Conservation (phyloP, 2,888 invertebrate species). For the Oligia latruncula region DNA sequence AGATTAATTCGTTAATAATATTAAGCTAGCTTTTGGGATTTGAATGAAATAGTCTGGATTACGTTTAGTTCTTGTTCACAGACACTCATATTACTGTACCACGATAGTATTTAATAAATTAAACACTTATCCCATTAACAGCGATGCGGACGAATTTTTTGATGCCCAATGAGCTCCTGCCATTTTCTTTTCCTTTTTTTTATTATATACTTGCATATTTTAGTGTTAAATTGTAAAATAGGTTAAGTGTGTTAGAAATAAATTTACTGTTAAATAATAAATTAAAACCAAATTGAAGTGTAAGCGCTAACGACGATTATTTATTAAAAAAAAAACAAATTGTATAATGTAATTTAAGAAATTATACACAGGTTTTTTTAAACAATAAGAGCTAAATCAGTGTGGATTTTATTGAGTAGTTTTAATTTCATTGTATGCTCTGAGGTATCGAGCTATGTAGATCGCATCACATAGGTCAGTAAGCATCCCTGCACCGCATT, state of each 20-base stretch:
- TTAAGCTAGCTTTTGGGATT: neutral
- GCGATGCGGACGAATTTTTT: too few relatives aligned
- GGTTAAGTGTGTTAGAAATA: too few relatives aligned
- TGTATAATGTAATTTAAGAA: neutral
- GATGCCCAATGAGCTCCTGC: too few relatives aligned
- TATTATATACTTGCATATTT: too few relatives aligned
- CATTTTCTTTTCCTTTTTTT: too few relatives aligned
- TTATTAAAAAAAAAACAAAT: neutral
- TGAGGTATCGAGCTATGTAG: slow-evolving; percentile 52
- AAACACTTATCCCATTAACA: too few relatives aligned
- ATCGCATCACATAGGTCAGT: slow-evolving; percentile 73
- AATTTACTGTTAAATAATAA: neutral
- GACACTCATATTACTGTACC: neutral
- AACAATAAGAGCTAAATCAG: neutral
- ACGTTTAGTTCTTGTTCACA: neutral
- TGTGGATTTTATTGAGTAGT: slow-evolving; percentile 21
- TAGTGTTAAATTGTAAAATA: too few relatives aligned
- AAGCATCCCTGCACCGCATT: slow-evolving; percentile 68
- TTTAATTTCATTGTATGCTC: slow-evolving; percentile 35
- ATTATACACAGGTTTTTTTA: neutral
- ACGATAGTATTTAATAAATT: neutral
- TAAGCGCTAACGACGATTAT: too few relatives aligned
- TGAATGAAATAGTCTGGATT: neutral
- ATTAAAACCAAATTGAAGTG: neutral
- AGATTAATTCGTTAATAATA: neutral